Percentiles rank a stretch among this genome's conserved stretches.
phyloP scores from a whole-genome alignment of 1,140 invertebrate species.

The Drosophila mauritiana region DNA sequence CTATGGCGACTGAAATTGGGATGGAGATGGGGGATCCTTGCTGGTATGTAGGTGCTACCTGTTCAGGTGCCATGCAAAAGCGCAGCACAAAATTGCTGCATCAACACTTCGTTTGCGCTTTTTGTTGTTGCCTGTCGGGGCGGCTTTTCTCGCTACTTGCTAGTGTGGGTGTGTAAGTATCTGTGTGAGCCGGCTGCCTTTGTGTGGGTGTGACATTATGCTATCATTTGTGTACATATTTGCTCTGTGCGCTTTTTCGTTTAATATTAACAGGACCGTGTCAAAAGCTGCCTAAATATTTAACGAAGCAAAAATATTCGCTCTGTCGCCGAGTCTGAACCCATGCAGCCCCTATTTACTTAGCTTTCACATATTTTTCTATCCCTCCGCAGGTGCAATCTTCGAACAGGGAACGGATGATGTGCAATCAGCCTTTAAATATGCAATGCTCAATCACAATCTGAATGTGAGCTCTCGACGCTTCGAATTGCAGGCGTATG shows the following conservation, averaged over 20 bases:
- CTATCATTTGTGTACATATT: constrained; percentile 83
- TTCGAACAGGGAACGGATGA: constrained; percentile 96
- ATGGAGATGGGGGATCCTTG: not conserved
- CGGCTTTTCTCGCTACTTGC: constrained; percentile 15
- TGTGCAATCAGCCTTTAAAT: constrained; percentile 94
- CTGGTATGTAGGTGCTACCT: constrained; percentile 16
- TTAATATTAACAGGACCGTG: constrained; percentile 79
- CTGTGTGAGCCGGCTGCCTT: constrained; percentile 15
- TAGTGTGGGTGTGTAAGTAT: constrained; percentile 12
- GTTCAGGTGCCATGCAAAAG: constrained; percentile 61
- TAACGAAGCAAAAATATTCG: constrained; percentile 78
- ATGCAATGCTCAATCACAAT: constrained; percentile 93
- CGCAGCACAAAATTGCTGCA: constrained; percentile 76
- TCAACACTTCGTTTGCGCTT: constrained; percentile 77
- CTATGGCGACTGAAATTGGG: constrained; percentile 21
- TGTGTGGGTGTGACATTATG: constrained; percentile 44
- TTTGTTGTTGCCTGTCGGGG: constrained; percentile 42
- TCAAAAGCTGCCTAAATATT: constrained; percentile 82
- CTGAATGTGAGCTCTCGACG: constrained; percentile 89
- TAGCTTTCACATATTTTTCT: constrained; percentile 5
- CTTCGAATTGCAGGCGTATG: constrained; percentile 94
- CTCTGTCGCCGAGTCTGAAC: not conserved
- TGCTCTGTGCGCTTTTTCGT: constrained; percentile 72
- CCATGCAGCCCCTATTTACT: constrained; percentile 4
- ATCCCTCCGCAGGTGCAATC: constrained; percentile 89